Conservation (phyloP, 2,888 invertebrate species). For the Cerceris ruficornis region DNA sequence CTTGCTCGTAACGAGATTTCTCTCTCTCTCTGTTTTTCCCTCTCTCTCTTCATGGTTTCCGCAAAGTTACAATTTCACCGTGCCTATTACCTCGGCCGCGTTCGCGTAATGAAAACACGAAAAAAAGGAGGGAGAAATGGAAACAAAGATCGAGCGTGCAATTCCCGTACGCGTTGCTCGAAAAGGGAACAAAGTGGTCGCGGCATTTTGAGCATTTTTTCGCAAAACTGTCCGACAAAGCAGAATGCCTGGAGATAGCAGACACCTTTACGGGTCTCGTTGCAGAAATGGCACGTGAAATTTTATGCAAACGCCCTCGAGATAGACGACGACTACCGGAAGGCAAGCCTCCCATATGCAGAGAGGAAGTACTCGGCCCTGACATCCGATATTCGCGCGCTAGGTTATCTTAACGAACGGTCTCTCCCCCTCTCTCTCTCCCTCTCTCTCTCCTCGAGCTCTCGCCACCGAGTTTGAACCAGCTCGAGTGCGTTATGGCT, state of each 20-base stretch:
- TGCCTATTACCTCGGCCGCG: too few species aligned
- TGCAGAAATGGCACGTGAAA: constrained; percentile 50
- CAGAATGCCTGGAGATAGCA: constrained; percentile 12
- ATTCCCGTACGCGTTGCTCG: too few species aligned
- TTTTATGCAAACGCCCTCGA: constrained; percentile 58
- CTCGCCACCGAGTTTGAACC: too few species aligned
- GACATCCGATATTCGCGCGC: constrained; percentile 53
- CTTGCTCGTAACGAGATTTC: too few species aligned
- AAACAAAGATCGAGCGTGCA: too few species aligned
- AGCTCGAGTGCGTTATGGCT: constrained; percentile 1
- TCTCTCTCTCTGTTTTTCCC: too few species aligned
- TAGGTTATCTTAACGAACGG: constrained; percentile 60
- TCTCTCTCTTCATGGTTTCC: too few species aligned
- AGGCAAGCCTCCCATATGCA: constrained; percentile 18
- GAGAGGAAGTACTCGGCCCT: constrained; percentile 26
- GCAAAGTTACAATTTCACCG: too few species aligned
- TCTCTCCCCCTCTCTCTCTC: constrained; percentile 20
- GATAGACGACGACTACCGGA: constrained; percentile 21
- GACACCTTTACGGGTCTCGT: constrained; percentile 23
- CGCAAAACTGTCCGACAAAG: not conserved
- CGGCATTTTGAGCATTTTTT: too few species aligned
- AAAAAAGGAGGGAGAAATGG: too few species aligned
- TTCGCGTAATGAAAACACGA: too few species aligned
- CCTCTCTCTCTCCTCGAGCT: not conserved
- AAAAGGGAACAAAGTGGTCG: too few species aligned